Evolutionary conservation across 1,140 invertebrate genomes (phyloP).

Genomic region (Penaeus japonicus): DNA sequence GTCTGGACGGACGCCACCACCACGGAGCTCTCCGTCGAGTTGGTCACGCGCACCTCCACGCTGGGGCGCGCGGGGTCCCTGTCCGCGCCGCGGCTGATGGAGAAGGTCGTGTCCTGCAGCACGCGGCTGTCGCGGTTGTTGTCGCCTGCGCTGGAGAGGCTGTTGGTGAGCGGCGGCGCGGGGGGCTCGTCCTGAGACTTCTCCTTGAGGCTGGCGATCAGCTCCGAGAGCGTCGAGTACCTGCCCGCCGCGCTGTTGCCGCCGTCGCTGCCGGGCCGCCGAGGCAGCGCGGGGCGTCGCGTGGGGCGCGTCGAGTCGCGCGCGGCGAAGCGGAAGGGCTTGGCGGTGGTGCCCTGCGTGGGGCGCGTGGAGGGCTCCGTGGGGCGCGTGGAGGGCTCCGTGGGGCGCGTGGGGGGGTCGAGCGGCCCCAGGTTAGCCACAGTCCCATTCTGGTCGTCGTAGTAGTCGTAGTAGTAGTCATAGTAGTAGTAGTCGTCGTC

Average conservation of each 20-base stretch:
- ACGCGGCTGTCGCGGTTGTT: constrained; percentile 14
- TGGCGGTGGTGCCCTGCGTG: neutral
- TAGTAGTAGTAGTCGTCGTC: neutral
- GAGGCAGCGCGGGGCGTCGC: neutral
- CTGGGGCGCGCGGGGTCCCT: neutral
- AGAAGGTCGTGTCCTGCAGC: neutral
- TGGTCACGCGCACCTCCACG: constrained; percentile 37
- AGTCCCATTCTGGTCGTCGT: neutral
- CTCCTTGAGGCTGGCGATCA: constrained; percentile 24
- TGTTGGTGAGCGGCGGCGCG: neutral
- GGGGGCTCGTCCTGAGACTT: constrained; percentile 2
- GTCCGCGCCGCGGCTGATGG: neutral
- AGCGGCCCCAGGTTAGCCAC: neutral
- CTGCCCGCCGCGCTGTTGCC: constrained; percentile 8
- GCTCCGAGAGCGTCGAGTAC: constrained; percentile 30
- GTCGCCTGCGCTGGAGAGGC: neutral
- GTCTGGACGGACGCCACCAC: constrained; percentile 44
- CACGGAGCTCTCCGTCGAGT: constrained; percentile 47
- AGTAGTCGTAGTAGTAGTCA: no score
- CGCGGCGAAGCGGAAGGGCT: neutral
- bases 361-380: neutral
- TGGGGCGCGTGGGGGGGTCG: neutral
- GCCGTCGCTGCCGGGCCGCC: neutral
- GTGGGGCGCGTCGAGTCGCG: neutral
- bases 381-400: neutral